Base-by-base conservation (phyloP, 2,113 vertebrate genomes). In the Thomomys bottae region DNA sequence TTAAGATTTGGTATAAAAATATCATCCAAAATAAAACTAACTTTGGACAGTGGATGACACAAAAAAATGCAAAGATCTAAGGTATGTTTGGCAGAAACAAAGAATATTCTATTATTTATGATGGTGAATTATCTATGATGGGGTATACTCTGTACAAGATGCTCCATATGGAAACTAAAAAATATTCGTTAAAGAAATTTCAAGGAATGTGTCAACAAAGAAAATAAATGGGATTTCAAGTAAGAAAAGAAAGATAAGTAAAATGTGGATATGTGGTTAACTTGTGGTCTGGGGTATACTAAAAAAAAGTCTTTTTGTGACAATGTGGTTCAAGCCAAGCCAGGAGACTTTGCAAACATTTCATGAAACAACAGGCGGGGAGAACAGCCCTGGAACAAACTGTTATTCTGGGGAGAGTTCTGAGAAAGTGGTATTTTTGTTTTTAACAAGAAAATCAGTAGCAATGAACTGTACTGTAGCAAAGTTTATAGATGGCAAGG, bases 291-390 rank as follows among this genome's bases (percentile, higher is more conserved):
- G 54, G 32, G 66, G 36, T 67, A 88, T 26, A 84, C 0, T 85
- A 57, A 87, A 93, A 68, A 89, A 82, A 89, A 54, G 36, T 68
- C 66, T 91, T 92, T 88, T 86, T 12, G 32, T 72, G 23, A 94
- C 85, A 89, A 66, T 32, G 85, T 82, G 42, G 59, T 66, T 87
- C 64, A 85, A 83, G n/a, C 63, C 66, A 91, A 89, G 73, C 68
- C 38, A 83, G 59, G n/a, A 89, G 76, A 64, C 30, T 49, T 32
- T 49, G 23, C 32, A 91, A 89, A 88, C 57, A 90, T 72, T 89
- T 91, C 89, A 93, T 11, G 82, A 94, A 94, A 92, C 87, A 85
- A 94, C 49, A 95, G 78, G 93, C 12, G 0, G 26, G 42, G 26
- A 76, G 34, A 82, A 76, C 0, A 0, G 36, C 34, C 72, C 79